Conservation (phyloP, 2,797 vertebrate species). For the Alectoris magna region DNA sequence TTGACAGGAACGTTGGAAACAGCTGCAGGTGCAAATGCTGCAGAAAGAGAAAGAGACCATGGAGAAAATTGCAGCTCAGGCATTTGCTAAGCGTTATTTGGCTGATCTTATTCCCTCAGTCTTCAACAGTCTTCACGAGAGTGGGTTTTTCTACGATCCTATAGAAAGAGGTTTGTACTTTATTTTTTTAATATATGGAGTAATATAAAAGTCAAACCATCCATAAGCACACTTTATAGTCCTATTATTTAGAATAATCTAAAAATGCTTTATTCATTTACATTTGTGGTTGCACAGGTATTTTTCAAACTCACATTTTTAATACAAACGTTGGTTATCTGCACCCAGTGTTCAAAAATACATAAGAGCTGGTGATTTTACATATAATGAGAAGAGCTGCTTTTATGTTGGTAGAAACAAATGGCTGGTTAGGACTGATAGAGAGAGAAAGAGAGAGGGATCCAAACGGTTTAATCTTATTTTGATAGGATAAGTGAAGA, state of each 20-base stretch:
- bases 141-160: constrained; percentile 91
- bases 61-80: constrained; percentile 89
- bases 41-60: constrained; percentile 82
- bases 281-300: neutral
- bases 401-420: neutral
- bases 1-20: constrained; percentile 85
- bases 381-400: neutral
- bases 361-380: neutral
- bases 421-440: neutral
- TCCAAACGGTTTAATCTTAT: neutral
- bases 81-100: constrained; percentile 86
- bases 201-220: neutral
- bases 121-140: constrained; percentile 83
- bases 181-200: neutral
- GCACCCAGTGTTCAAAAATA: neutral
- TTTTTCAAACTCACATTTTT: neutral
- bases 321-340: neutral
- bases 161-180: constrained; percentile 86
- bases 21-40: constrained; percentile 82
- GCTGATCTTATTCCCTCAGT: constrained; percentile 86
- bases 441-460: neutral
- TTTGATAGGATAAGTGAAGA: neutral
- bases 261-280: neutral
- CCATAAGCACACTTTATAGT: neutral
- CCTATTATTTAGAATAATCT: neutral